These are phyloP conservation scores for Sitobion miscanthi DNA, from an alignment of 1,140 invertebrate species.

Conservation along the genomic window DNA sequence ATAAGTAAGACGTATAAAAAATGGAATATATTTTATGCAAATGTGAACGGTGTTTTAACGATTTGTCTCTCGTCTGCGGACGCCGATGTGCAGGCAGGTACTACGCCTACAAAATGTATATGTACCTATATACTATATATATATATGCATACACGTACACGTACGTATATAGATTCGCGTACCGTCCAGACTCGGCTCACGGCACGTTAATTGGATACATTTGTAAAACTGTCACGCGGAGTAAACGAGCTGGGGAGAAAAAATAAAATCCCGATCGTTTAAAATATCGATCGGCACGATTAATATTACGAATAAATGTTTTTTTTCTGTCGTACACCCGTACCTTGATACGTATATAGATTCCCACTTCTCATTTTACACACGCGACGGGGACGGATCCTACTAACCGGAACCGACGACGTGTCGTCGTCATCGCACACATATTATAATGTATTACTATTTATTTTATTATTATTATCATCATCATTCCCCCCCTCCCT, in stretches of 20 bases:
- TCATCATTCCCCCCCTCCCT: not conserved
- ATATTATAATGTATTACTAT: conserved; percentile 4
- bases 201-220: conserved; percentile 17
- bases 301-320: not conserved
- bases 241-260: not conserved
- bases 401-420: not conserved
- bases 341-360: not conserved
- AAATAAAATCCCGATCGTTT: not conserved
- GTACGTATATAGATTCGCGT: not conserved
- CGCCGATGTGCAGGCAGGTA: not conserved
- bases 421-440: not conserved
- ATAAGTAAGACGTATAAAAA: not conserved
- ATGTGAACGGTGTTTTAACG: not conserved
- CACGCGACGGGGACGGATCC: not conserved
- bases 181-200: not conserved
- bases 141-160: too few species aligned
- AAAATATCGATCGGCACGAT: not conserved
- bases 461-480: conserved; percentile 17
- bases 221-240: conserved; percentile 12
- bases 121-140: not conserved
- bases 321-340: not conserved
- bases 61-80: not conserved
- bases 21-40: not conserved
- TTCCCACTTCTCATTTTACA: not conserved
- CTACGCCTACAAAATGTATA: not conserved